Base-by-base conservation (phyloP, 2,888 invertebrate genomes). In the Luperina nickerlii region DNA sequence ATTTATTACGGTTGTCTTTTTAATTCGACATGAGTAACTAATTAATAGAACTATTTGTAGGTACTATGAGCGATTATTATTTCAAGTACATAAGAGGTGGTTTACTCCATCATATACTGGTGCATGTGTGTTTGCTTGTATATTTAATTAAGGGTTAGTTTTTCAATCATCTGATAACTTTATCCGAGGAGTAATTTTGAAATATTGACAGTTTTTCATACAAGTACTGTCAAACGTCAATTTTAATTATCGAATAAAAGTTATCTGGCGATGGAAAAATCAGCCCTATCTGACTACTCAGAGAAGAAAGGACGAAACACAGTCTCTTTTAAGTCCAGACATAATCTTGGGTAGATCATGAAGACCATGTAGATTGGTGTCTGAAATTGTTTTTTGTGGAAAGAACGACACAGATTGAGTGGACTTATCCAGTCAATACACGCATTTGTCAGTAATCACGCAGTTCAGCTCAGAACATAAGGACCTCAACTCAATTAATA, bases 401-500 rank as follows among this genome's bases (percentile, higher is more conserved):
- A 24, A 57, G 4, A 24, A 57, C 24, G 9, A 24, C 24, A 57
- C 57, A 57, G 24, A 24, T 57, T 57, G 24, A 9, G 11, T 57
- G 24, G 57, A 57, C 57, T 9, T 11, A 9, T 57, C 24, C 24
- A 57, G 24, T 24, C 24, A 11, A 4, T 9, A 24, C 9, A 24
- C 11, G 1, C 9, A 32, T 32, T 57, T 9, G 11, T 57, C n/a
- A 24, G 11, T 24, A 57, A 18, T 18, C 6, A 51, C 51, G 51
- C 51, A 18, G 11, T 45, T 45, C 11, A 45, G 11, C 15, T 48
- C 15, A 48, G 15, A 48, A 54, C 54, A 9, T 9, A 8, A 8
- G 57, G 9, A 57, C 4, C 57, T n/a, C 57, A 24, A 57, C 57
- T 11, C 57, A 57, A n/a, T 38, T 71, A 13, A 38, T 63, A 91